A percentile compares a stretch with the other conserved stretches of the same genome.
Conservation (phyloP, 2,113 vertebrate species). For the Semnopithecus entellus region DNA sequence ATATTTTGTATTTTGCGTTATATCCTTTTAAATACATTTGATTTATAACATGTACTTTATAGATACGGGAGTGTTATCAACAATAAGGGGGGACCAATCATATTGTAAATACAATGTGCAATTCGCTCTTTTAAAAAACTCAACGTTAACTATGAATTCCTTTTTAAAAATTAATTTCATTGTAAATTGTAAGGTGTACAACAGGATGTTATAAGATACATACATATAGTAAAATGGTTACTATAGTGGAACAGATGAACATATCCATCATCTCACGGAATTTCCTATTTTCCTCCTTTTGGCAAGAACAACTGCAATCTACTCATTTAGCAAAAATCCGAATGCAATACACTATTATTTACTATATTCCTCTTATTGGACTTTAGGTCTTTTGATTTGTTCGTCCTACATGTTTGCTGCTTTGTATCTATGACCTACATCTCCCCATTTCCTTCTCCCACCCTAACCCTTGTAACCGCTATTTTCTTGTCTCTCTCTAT, state of each 20-base stretch:
- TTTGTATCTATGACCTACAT: background rate
- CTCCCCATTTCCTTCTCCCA: background rate
- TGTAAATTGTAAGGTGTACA: background rate
- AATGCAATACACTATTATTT: background rate
- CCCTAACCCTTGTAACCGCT: background rate
- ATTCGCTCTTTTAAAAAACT: background rate
- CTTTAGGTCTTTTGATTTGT: background rate
- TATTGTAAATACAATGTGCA: background rate
- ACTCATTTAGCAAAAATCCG: background rate
- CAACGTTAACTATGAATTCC: background rate
- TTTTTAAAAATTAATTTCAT: background rate
- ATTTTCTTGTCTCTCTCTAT: background rate
- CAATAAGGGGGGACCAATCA: background rate
- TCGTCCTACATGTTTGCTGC: background rate
- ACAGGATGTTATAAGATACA: background rate
- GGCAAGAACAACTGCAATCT: background rate
- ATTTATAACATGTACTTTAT: background rate
- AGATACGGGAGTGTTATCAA: background rate
- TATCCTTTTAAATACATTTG: background rate
- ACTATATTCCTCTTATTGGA: background rate
- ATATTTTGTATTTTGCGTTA: background rate
- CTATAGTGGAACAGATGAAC: background rate
- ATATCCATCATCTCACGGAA: background rate
- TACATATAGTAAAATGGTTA: background rate
- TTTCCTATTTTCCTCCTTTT: background rate